These are phyloP conservation scores for Melanotaenia parkinsoni DNA, from an alignment of 2,797 vertebrate genomes.

Conservation along the genomic window DNA sequence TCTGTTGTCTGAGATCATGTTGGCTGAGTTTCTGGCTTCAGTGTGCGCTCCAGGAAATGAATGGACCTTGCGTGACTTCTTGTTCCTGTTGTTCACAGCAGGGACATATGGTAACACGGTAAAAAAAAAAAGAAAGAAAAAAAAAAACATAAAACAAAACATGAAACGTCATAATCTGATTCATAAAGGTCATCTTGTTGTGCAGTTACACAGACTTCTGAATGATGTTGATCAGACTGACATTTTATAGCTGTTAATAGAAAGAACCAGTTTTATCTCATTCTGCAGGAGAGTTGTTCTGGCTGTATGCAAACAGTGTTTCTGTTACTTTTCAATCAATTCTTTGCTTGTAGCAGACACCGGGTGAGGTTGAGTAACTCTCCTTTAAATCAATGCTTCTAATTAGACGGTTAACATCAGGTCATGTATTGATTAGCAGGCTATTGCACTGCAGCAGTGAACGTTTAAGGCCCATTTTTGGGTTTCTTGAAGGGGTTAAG, in stretches of 20 bases:
- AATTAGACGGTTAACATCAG: slow-evolving; percentile 47
- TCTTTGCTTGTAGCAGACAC: background rate
- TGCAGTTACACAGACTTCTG: slow-evolving; percentile 17
- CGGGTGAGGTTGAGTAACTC: slow-evolving; percentile 13
- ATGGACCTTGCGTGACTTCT: slow-evolving; percentile 34
- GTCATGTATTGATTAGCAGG: slow-evolving; percentile 30
- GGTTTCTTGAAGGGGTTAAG: no score
- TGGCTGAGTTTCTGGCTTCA: slow-evolving; percentile 26
- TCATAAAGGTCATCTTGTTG: slow-evolving; percentile 36
- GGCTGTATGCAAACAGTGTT: background rate
- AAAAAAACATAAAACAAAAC: background rate
- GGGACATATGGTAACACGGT: slow-evolving; percentile 45
- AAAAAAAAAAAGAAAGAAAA: background rate
- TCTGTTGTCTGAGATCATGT: slow-evolving; percentile 21
- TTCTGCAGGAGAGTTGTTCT: background rate
- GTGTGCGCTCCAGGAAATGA: slow-evolving; percentile 37
- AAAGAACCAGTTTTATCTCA: slow-evolving; percentile 3
- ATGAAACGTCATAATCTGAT: slow-evolving; percentile 20
- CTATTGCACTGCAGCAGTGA: slow-evolving; percentile 16
- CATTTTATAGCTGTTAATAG: background rate
- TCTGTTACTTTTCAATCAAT: background rate
- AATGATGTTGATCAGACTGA: background rate
- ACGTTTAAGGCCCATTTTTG: slow-evolving; percentile 1
- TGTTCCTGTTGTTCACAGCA: slow-evolving; percentile 33
- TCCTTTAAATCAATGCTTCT: slow-evolving; percentile 30